Conservation (phyloP, 2,113 vertebrate species). For the Sisor rabdophorus region DNA sequence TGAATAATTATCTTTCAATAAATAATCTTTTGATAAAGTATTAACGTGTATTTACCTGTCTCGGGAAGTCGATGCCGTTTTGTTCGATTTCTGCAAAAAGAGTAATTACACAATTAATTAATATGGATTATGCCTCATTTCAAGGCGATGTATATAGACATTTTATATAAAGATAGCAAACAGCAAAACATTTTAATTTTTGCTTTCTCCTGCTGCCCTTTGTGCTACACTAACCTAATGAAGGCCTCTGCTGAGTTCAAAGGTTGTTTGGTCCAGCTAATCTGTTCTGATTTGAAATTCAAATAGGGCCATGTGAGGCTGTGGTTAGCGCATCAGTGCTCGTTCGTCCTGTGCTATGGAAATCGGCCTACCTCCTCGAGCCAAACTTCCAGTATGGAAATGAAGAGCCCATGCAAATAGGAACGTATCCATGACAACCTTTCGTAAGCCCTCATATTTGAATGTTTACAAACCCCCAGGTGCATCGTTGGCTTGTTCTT, state of each 20-base stretch:
- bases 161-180: not conserved
- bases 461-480: constrained; percentile 53
- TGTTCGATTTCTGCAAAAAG: constrained; percentile 74
- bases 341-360: constrained; percentile 81
- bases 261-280: constrained; percentile 58
- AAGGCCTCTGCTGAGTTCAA: constrained; percentile 44
- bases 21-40: too few relatives aligned
- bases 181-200: not conserved
- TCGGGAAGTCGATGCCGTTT: constrained; percentile 84
- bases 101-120: constrained; percentile 6
- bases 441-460: constrained; percentile 53
- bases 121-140: not conserved
- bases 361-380: constrained; percentile 72
- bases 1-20: not conserved
- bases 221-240: constrained; percentile 3
- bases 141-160: not conserved
- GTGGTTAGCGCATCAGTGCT: constrained; percentile 61
- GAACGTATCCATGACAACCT: constrained; percentile 71
- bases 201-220: not conserved
- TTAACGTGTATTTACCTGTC: constrained; percentile 77
- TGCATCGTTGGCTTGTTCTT: constrained; percentile 30
- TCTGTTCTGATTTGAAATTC: constrained; percentile 86
- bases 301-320: constrained; percentile 76
- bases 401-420: constrained; percentile 87
- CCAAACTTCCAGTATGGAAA: constrained; percentile 91